A percentile compares a stretch with the other conserved stretches of the same genome.
phyloP scores from a whole-genome alignment of 2,797 vertebrate species.

The Bradypodion ventrale region DNA sequence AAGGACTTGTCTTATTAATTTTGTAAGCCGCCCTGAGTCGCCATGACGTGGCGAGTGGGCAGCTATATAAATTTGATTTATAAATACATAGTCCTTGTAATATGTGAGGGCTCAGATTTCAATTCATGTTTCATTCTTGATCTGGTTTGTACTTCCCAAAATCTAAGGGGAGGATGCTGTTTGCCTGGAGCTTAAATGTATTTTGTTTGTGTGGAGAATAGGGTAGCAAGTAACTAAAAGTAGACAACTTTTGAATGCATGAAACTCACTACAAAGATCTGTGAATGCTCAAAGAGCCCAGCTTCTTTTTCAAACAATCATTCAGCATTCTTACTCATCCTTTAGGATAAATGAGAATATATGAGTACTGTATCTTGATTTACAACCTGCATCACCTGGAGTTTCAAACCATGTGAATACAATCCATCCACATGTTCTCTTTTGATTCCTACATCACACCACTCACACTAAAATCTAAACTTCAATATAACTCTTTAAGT shows the following conservation, averaged over 20 bases:
- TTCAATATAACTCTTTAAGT: background rate
- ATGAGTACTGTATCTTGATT: no score
- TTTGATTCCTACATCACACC: accelerated
- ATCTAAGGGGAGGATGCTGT: background rate
- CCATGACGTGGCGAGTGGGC: no score
- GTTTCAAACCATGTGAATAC: background rate
- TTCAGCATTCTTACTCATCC: background rate
- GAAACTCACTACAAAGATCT: background rate
- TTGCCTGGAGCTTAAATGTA: background rate
- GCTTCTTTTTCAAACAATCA: background rate
- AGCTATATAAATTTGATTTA: no score
- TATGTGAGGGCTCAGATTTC: no score
- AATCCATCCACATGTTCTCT: accelerated
- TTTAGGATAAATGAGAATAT: background rate
- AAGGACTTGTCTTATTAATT: no score
- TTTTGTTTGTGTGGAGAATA: background rate
- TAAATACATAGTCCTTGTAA: no score
- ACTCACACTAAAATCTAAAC: accelerated
- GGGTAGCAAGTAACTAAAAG: background rate
- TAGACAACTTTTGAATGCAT: background rate
- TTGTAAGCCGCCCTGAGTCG: no score
- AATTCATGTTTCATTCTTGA: background rate
- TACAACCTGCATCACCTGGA: background rate
- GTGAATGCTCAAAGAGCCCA: background rate
- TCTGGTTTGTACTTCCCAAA: background rate